A percentile compares a stretch with the other conserved stretches of the same genome.
Conservation (phyloP, 2,888 invertebrate genomes). For the Baccha elongata region DNA sequence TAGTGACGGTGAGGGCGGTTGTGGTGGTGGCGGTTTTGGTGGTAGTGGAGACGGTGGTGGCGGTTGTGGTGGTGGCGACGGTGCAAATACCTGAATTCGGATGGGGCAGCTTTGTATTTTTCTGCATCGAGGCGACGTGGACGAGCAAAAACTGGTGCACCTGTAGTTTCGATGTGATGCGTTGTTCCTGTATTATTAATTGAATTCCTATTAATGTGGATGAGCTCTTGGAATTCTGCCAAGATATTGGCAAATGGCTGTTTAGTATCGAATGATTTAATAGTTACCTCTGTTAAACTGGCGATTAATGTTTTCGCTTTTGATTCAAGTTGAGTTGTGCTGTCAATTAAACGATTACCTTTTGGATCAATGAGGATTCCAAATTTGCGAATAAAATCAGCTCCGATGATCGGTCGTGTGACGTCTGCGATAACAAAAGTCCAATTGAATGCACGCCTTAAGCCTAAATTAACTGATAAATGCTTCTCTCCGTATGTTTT, state of each 20-base stretch:
- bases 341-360: constrained; percentile 22
- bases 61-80: too few species aligned
- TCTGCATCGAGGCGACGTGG: constrained; percentile 32
- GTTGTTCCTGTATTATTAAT: neutral
- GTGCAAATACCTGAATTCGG: too few species aligned
- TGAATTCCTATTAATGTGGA: constrained; percentile 2
- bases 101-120: too few species aligned
- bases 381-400: constrained; percentile 39
- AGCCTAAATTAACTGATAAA: neutral
- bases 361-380: constrained; percentile 45
- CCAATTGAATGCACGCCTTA: constrained; percentile 23
- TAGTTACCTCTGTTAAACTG: constrained; percentile 3
- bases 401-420: constrained; percentile 40
- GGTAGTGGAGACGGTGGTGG: too few species aligned
- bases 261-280: constrained; percentile 6
- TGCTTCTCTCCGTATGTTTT: constrained; percentile 14
- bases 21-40: too few species aligned
- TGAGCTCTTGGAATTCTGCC: constrained; percentile 7
- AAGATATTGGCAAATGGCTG: constrained; percentile 3
- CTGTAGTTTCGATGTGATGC: constrained; percentile 28
- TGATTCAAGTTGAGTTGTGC: neutral
- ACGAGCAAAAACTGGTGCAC: constrained; percentile 18
- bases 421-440: constrained; percentile 52
- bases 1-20: too few species aligned
- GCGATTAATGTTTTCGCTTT: neutral